Percentiles rank a stretch among this genome's conserved stretches.
Evolutionary conservation across 1,140 invertebrate genomes (phyloP).

Genomic region (Atopsyche davidsoni): DNA sequence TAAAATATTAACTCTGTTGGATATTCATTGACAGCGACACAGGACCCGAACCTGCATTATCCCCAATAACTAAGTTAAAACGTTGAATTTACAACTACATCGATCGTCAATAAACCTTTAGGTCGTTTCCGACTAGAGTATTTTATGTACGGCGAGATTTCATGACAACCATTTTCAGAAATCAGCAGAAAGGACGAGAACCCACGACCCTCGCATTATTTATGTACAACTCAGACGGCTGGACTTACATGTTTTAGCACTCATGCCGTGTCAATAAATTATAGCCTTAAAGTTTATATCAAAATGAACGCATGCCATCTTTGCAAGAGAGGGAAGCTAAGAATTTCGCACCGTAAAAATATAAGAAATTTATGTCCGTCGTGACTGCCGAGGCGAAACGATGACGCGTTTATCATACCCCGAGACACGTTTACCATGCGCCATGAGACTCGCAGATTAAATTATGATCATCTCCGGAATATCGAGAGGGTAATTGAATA

Average conservation of each 20-base stretch:
- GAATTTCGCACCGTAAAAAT: constrained; percentile 3
- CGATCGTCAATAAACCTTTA: neutral
- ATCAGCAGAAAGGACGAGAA: constrained; percentile 1
- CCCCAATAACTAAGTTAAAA: too few relatives aligned
- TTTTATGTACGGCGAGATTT: too few relatives aligned
- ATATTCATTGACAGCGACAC: too few relatives aligned
- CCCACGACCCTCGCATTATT: constrained; percentile 15
- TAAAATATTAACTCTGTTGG: too few relatives aligned
- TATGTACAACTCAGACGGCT: constrained; percentile 17
- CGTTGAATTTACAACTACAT: too few relatives aligned
- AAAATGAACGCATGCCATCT: constrained; percentile 22
- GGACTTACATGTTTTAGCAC: constrained; percentile 45
- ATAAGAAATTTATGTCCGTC: constrained; percentile 3
- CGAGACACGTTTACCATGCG: too few relatives aligned
- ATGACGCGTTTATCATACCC: too few relatives aligned
- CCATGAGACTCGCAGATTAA: too few relatives aligned
- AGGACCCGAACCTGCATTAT: too few relatives aligned
- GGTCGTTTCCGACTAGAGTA: too few relatives aligned
- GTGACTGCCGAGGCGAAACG: neutral
- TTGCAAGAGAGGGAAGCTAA: constrained; percentile 5
- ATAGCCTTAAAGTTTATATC: constrained; percentile 32
- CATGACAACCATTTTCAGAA: constrained; percentile 5
- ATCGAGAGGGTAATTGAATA: too few relatives aligned
- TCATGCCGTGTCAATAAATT: constrained; percentile 49
- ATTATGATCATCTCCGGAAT: too few relatives aligned